Evolutionary conservation across 2,797 vertebrate genomes (phyloP), one percentile per base, ranked within the genome.

Genomic region (Tachyglossus aculeatus): DNA sequence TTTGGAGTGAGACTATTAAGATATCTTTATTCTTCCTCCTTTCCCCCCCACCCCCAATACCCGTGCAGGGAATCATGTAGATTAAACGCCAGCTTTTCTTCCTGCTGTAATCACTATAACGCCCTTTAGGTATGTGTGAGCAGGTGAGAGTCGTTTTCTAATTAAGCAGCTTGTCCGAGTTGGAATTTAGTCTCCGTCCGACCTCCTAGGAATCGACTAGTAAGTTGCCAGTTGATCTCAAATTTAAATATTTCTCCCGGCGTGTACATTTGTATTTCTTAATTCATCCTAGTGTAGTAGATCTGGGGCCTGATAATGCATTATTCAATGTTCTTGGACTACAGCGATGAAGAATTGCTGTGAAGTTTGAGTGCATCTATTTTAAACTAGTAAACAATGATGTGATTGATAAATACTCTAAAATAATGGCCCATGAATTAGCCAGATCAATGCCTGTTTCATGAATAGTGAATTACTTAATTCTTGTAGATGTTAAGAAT

Each of bases 351-450:
- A 73, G 67, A 84, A 83, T 88, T 91, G 78, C 83, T 80, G 70
- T 61, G 80, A 78, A 71, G 76, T 71, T 76, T 83, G 81, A 84
- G 72, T 89, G 86, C 87, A 84, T 89, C 83, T 87, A 67, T 92
- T 89, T 84, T 86, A 52, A 78, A 82, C 77, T 87, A 90, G 73
- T 78, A 88, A 91, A 90, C 86, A 89, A 84, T 81, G 84, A 86
- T 86, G 78, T 90, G 83, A 90, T 85, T 90, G 86, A 90, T 91
- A 90, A 40, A 52, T 80, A 79, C 86, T 88, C 81, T 52, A 67
- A 80, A 75, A 79, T 84, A 87, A 25, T 0, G 36, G 77, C 67
- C 88, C 62, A 38, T 69, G 83, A 74, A 73, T 83, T 90, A 86
- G 71, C 54, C 72, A 39, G 82, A 80, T 88, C 85, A 80, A 87